Base-by-base conservation (phyloP, 2,888 invertebrate genomes). In the Eumerus sabulonum region DNA sequence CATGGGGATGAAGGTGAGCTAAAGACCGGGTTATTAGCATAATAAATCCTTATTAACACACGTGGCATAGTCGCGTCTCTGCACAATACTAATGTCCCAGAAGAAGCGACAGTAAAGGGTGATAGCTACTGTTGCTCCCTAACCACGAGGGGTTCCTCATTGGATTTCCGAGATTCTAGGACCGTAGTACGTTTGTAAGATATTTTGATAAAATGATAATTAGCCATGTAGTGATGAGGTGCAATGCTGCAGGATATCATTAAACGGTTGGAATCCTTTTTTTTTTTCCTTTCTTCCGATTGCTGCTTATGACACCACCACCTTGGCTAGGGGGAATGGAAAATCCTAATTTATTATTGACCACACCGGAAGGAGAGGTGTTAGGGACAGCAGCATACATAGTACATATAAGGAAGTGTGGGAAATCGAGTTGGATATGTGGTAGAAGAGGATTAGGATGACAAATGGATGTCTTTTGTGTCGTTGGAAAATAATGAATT, bases 31-130 rank as follows among this genome's bases (percentile, higher is more conserved):
- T 63, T 79, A 79, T 79, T 74, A 79, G 64, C 79, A 74, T 79
- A 79, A 79, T 79, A 79, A 74, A 79, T 79, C 74, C 79, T 70
- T 74, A 79, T 79, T 79, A 74, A 74, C 74, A 74, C 72, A 59
- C 66, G 40, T 38, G 40, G 4, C 18, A n/a, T 14, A 44, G 68
- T 44, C 35, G 42, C 9, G 53, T 16, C 54, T 42, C 53, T 27
- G 54, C 47, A 48, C n/a, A 14, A 35, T 45, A 7, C n/a, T 14
- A 44, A 40, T 27, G 14, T 9, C 40, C 19, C 48, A 16, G 56
- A 68, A 77, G 47, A 72, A 72, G 27, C 47, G 36, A 19, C 17
- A 38, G 45, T n/a, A n/a, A 77, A 50, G 77, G 76, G 27, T 54
- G 36, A 19, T 19, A 38, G 45, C 40, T 36, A 56, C 53, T 35